Evolutionary conservation across 2,888 invertebrate genomes (phyloP).

Genomic region (Leistus spinibarbis): DNA sequence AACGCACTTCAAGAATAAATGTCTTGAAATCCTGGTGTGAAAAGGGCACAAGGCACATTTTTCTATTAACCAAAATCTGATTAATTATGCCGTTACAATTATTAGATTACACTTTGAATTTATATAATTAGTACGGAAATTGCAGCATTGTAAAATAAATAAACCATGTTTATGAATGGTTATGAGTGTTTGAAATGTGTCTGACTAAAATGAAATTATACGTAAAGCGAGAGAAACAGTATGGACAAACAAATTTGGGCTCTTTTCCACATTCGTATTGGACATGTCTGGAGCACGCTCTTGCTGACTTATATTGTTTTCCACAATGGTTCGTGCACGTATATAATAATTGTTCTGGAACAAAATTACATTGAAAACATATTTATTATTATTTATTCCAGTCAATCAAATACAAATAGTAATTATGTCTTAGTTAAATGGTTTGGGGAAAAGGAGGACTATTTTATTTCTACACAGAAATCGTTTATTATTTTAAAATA

Average conservation of each 20-base stretch:
- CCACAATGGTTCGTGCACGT: constrained; percentile 54
- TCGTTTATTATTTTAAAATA: too few relatives aligned
- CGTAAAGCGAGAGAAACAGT: constrained; percentile 42
- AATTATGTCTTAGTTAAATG: too few relatives aligned
- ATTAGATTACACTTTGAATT: too few relatives aligned
- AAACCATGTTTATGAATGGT: neutral
- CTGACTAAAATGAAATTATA: constrained; percentile 14
- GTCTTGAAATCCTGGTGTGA: too few relatives aligned
- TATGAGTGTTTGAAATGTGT: constrained; percentile 8
- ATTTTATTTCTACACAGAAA: too few relatives aligned
- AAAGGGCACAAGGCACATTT: neutral
- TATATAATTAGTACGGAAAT: too few relatives aligned
- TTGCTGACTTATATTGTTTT: constrained; percentile 62
- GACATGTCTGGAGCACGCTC: constrained; percentile 63
- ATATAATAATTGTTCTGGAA: constrained; percentile 5
- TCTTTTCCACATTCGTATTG: constrained; percentile 57
- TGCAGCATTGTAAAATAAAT: too few relatives aligned
- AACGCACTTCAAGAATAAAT: neutral
- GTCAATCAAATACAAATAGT: neutral
- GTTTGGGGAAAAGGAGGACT: too few relatives aligned
- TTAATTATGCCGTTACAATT: too few relatives aligned
- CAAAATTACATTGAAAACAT: constrained; percentile 9
- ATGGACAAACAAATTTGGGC: constrained; percentile 58
- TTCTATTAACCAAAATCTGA: too few relatives aligned
- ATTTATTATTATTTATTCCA: neutral